A percentile compares a stretch with the other conserved stretches of the same genome.
Conservation (phyloP, 2,888 invertebrate genomes). For the Hirudinaria manillensis region DNA sequence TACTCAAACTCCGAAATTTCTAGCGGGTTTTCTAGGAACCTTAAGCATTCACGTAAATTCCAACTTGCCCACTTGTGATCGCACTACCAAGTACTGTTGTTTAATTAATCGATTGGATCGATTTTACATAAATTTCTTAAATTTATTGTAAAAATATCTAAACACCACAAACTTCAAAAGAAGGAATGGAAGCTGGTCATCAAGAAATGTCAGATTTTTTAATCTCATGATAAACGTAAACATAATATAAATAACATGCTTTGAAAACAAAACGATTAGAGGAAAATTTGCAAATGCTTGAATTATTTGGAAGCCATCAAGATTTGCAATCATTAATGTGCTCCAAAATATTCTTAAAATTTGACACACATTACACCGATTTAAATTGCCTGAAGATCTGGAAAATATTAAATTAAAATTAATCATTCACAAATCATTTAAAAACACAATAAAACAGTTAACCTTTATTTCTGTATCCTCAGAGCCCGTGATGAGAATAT, state of each 20-base stretch:
- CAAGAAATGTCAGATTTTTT: too few species aligned
- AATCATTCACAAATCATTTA: not conserved
- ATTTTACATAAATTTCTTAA: too few species aligned
- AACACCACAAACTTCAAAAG: too few species aligned
- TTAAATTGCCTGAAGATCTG: constrained; percentile 14
- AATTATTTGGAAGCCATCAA: not conserved
- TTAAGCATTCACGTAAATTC: too few species aligned
- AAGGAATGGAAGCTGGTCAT: too few species aligned
- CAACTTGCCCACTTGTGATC: too few species aligned
- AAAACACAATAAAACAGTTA: not conserved
- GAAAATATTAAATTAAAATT: not conserved
- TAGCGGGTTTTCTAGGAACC: too few species aligned
- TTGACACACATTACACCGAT: not conserved
- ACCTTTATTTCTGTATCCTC: constrained; percentile 52
- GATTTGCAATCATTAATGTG: not conserved
- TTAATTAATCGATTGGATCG: too few species aligned
- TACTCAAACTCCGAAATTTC: too few species aligned
- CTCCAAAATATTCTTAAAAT: not conserved
- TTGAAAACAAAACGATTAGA: constrained; percentile 5
- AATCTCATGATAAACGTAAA: not conserved
- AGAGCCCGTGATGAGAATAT: constrained; percentile 48
- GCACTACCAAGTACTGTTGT: too few species aligned
- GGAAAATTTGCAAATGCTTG: not conserved
- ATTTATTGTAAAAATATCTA: too few species aligned
- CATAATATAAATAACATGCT: not conserved